These are phyloP conservation scores for Crocuta crocuta DNA, from an alignment of 2,113 vertebrate species.

Conservation along the genomic window DNA sequence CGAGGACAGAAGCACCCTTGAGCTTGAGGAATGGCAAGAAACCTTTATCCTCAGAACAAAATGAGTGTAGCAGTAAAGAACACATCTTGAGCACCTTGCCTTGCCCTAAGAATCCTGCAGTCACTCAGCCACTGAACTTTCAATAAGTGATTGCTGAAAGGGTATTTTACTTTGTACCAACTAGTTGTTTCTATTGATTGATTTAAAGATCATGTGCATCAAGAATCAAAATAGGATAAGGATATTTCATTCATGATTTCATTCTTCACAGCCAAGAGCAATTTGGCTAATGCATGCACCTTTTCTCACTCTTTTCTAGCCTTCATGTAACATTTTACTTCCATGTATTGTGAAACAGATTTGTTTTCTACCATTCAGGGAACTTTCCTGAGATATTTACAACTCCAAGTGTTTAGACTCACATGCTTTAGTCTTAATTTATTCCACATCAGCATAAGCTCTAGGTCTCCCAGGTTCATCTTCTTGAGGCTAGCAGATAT, in stretches of 20 bases:
- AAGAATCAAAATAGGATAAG: neutral
- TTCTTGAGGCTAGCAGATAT: neutral
- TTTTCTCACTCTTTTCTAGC: neutral
- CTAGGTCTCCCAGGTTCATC: neutral
- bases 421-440: neutral
- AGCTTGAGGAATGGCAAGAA: neutral
- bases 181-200: neutral
- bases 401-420: neutral
- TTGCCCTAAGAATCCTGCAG: neutral
- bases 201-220: neutral
- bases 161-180: neutral
- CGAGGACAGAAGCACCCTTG: neutral
- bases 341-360: neutral
- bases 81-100: neutral
- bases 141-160: neutral
- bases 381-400: neutral
- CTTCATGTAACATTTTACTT: neutral
- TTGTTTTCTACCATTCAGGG: neutral
- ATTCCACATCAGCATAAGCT: neutral
- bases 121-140: neutral
- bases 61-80: neutral
- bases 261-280: neutral
- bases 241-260: neutral
- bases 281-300: neutral
- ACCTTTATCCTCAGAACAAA: neutral